phyloP scores from a whole-genome alignment of 2,797 vertebrate genomes.

The Champsocephalus gunnari region DNA sequence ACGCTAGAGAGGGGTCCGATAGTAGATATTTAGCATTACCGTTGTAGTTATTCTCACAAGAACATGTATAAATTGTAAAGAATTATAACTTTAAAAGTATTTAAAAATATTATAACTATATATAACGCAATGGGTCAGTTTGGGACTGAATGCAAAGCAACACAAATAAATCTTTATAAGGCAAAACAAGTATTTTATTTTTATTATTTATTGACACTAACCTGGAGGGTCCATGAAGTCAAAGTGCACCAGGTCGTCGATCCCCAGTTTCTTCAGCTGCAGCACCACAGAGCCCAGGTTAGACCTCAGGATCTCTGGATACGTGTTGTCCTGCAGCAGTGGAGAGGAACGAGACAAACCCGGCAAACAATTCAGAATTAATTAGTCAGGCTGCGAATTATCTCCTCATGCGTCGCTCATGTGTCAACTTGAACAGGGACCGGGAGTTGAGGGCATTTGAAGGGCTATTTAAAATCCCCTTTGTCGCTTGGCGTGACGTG shows the following conservation, averaged over 20 bases:
- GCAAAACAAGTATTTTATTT: background rate
- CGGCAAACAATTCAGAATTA: constrained; percentile 55
- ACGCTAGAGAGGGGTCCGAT: too few species aligned
- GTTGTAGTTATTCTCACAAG: too few species aligned
- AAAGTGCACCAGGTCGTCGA: constrained; percentile 98
- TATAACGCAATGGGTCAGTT: background rate
- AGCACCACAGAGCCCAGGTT: constrained; percentile 97
- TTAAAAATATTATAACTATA: background rate
- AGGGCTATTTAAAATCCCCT: constrained; percentile 77
- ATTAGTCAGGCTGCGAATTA: constrained; percentile 70
- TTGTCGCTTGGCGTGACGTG: constrained; percentile 60
- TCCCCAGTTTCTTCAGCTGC: constrained; percentile 97
- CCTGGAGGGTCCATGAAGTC: constrained; percentile 99
- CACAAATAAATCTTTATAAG: background rate
- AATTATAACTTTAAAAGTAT: background rate
- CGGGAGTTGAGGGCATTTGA: constrained; percentile 57
- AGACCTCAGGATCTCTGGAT: constrained; percentile 97
- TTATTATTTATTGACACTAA: constrained; percentile 77
- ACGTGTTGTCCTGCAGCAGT: constrained; percentile 91
- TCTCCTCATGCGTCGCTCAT: constrained; percentile 65
- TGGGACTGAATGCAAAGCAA: background rate
- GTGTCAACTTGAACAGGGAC: constrained; percentile 66
- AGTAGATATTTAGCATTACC: too few species aligned
- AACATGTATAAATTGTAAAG: too few species aligned
- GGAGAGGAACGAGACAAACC: constrained; percentile 29